Evolutionary conservation across 1,140 invertebrate genomes (phyloP).

Genomic region (Drosophila kohkoa): DNA sequence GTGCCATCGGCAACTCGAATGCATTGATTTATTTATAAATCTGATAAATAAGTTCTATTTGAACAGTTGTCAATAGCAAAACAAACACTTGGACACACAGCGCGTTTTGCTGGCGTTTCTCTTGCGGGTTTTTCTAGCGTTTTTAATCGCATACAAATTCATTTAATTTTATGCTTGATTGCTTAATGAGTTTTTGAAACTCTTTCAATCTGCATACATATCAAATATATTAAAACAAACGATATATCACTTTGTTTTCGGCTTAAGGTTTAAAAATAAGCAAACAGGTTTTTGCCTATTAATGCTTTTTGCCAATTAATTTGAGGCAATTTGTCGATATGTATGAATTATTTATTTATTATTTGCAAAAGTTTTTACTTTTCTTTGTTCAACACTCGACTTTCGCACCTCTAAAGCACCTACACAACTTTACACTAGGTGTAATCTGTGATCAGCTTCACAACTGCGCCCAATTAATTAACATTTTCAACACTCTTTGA

Average conservation of each 20-base stretch:
- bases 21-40: slow-evolving; percentile 81
- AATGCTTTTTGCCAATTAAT: slow-evolving; percentile 32
- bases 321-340: slow-evolving; percentile 24
- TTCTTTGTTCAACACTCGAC: slow-evolving; percentile 2
- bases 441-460: slow-evolving; percentile 20
- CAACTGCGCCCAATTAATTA: slow-evolving; percentile 38
- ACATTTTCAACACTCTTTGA: slow-evolving; percentile 25
- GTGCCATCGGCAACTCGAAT: slow-evolving; percentile 19
- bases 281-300: slow-evolving; percentile 42
- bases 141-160: slow-evolving; percentile 7
- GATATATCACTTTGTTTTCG: slow-evolving; percentile 20
- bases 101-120: slow-evolving; percentile 38
- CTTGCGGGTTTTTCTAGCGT: slow-evolving; percentile 18
- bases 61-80: slow-evolving; percentile 61
- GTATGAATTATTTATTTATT: slow-evolving; percentile 25
- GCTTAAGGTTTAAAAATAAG: background rate
- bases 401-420: slow-evolving; percentile 37
- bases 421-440: background rate
- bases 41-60: slow-evolving; percentile 64
- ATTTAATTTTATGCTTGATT: slow-evolving; percentile 11
- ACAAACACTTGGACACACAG: slow-evolving; percentile 39
- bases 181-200: slow-evolving; percentile 12
- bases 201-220: background rate
- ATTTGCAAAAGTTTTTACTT: slow-evolving; percentile 8
- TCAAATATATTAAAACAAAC: slow-evolving; percentile 14